These are phyloP conservation scores for Phenganax stokvisi DNA, from an alignment of 92 coral and sea anemone genomes.

Conservation along the genomic window DNA sequence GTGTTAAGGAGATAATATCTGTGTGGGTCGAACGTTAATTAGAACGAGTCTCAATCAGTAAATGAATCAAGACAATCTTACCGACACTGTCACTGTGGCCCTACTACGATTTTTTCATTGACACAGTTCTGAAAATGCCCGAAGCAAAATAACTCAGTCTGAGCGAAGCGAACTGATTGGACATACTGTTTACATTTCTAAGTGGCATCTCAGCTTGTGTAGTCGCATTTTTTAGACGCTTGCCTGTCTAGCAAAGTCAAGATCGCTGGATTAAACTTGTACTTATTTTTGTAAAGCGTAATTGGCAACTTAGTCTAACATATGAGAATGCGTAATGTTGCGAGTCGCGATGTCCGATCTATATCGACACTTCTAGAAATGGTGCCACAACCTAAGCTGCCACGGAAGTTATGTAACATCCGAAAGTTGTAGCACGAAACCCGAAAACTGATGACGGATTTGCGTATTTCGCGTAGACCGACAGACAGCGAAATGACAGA, in stretches of 20 bases:
- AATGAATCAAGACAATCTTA: not conserved
- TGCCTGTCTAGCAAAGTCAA: not conserved
- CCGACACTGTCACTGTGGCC: constrained; percentile 1
- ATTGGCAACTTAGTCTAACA: too few relatives aligned
- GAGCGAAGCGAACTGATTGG: not conserved
- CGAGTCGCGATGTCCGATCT: too few relatives aligned
- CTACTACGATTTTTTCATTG: not conserved
- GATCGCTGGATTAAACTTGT: too few relatives aligned
- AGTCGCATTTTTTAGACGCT: not conserved
- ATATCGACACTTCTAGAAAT: too few relatives aligned
- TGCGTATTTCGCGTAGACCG: too few relatives aligned
- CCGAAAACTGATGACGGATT: too few relatives aligned
- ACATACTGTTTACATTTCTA: not conserved
- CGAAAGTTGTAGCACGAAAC: too few relatives aligned
- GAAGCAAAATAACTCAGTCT: not conserved
- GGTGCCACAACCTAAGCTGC: too few relatives aligned
- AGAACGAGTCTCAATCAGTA: not conserved
- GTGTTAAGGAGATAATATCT: not conserved
- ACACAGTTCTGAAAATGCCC: not conserved
- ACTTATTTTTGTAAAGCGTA: too few relatives aligned
- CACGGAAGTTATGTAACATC: too few relatives aligned
- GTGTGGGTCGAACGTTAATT: not conserved
- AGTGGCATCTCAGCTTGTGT: not conserved
- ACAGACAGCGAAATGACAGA: too few relatives aligned
- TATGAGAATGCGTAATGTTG: too few relatives aligned